phyloP scores from a whole-genome alignment of 2,113 vertebrate species.

The Zapornia atra region DNA sequence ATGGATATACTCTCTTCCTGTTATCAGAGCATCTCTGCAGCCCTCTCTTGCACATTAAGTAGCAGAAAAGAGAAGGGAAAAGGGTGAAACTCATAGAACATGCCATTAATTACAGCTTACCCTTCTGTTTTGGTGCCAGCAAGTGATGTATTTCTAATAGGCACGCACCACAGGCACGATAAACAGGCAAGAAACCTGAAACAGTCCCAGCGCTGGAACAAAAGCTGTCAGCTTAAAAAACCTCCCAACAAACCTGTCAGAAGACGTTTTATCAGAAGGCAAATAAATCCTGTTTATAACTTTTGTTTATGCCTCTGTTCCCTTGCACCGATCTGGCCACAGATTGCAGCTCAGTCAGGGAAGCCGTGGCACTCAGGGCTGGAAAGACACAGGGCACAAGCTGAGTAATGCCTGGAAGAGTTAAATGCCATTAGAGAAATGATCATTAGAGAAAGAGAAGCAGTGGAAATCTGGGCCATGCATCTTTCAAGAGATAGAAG shows the following conservation, averaged over 20 bases:
- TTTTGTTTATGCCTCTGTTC: slow-evolving; percentile 9
- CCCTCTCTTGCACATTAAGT: slow-evolving; percentile 7
- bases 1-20: background rate
- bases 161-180: background rate
- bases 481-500: background rate
- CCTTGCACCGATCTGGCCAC: background rate
- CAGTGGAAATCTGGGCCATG: background rate
- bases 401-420: background rate
- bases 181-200: background rate
- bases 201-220: background rate
- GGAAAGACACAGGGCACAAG: background rate
- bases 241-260: background rate
- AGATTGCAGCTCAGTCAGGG: background rate
- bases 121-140: slow-evolving; percentile 6
- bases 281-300: slow-evolving; percentile 34
- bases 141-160: slow-evolving; percentile 12
- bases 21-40: background rate
- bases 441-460: background rate
- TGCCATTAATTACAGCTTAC: slow-evolving; percentile 48
- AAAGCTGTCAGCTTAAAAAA: background rate
- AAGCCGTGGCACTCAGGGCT: background rate
- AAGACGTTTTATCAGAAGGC: slow-evolving; percentile 27
- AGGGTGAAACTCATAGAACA: background rate
- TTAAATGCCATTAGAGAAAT: background rate
- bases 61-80: slow-evolving; percentile 1